phyloP scores from a whole-genome alignment of 1,140 invertebrate genomes.

The Geopemphigus sp. region DNA sequence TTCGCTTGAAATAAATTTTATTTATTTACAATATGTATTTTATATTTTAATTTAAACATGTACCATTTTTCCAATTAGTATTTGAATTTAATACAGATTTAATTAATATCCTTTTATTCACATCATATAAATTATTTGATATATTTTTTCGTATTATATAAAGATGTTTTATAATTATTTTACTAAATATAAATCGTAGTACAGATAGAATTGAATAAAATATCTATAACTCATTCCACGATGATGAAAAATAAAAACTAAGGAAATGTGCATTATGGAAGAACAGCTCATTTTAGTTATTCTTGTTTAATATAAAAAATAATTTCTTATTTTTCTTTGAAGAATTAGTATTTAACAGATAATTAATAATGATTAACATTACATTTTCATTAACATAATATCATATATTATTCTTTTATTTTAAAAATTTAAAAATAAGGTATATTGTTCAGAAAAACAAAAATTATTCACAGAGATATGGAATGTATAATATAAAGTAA shows the following conservation, averaged over 20 bases:
- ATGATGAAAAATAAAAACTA: too few relatives aligned
- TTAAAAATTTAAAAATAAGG: neutral
- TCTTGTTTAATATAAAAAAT: neutral
- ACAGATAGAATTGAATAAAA: neutral
- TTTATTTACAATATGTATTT: slow-evolving; percentile 14
- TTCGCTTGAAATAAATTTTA: slow-evolving; percentile 28
- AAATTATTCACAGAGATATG: neutral
- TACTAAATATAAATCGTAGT: neutral
- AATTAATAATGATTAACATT: neutral
- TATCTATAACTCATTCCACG: neutral
- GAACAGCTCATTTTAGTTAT: neutral
- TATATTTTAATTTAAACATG: neutral
- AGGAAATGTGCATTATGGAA: too few relatives aligned
- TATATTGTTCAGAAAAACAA: slow-evolving; percentile 1
- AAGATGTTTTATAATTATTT: neutral
- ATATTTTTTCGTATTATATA: neutral
- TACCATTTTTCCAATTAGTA: neutral
- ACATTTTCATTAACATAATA: neutral
- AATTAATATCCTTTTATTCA: neutral
- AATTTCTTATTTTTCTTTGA: neutral
- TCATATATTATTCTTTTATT: neutral
- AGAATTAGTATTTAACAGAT: neutral
- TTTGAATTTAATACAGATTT: neutral
- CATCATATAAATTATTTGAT: neutral
- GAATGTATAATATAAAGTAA: too few relatives aligned